These are phyloP conservation scores for Spatulosminthurus flaviceps DNA, from an alignment of 2,888 invertebrate genomes.

Conservation along the genomic window DNA sequence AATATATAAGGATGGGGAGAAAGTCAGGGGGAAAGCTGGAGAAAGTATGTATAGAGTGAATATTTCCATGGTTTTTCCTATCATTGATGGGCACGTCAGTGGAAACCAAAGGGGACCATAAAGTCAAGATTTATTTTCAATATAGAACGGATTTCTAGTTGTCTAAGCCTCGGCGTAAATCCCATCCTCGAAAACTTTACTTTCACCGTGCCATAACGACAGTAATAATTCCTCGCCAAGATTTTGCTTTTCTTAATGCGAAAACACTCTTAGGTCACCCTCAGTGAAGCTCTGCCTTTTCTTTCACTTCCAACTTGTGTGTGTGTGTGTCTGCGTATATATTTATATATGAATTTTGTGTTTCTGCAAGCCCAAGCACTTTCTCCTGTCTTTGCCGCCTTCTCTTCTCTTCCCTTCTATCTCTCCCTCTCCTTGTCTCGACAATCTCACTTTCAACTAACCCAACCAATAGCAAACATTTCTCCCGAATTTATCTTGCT, in stretches of 20 bases:
- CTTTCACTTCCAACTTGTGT: too few relatives aligned
- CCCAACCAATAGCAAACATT: constrained; percentile 14
- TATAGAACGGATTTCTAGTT: constrained; percentile 43
- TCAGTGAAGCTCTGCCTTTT: neutral
- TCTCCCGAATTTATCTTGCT: constrained; percentile 19
- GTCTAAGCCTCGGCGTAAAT: constrained; percentile 45
- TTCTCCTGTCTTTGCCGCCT: neutral
- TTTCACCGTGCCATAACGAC: constrained; percentile 29
- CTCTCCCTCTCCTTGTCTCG: constrained; percentile 12
- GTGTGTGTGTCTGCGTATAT: neutral
- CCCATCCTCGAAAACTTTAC: constrained; percentile 35
- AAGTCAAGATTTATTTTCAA: constrained; percentile 57
- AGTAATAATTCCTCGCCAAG: constrained; percentile 44
- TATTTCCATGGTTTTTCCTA: constrained; percentile 41
- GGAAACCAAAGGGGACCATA: constrained; percentile 43
- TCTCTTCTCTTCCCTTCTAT: constrained; percentile 2
- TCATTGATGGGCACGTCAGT: constrained; percentile 25
- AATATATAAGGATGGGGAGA: too few relatives aligned
- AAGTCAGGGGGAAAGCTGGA: neutral
- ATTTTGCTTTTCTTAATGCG: constrained; percentile 43
- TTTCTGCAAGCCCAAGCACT: neutral
- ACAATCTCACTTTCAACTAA: constrained; percentile 6
- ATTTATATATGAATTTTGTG: too few relatives aligned
- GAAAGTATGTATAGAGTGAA: constrained; percentile 41
- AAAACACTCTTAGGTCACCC: constrained; percentile 51